Evolutionary conservation across 2,797 vertebrate genomes (phyloP), one percentile per base, ranked within the genome.

Genomic region (Astyanax mexicanus): DNA sequence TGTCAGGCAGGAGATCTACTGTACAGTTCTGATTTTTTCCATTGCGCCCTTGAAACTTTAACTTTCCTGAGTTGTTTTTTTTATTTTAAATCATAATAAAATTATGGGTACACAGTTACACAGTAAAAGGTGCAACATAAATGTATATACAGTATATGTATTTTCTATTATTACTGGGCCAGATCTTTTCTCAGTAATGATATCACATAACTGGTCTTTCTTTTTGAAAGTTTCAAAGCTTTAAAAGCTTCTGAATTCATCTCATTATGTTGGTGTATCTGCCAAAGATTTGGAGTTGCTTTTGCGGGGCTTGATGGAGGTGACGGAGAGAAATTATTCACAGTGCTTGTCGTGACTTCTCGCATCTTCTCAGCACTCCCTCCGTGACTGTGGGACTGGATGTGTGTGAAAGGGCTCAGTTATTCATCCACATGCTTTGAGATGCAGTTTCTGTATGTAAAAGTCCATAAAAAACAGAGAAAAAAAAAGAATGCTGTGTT

Each of bases 261-360:
- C 25, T 67, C 13, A 27, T 29, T 35, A 47, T 29, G 64, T 32
- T 47, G 27, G 40, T 45, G 40, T 45, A 45, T 45, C 29, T 47
- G 42, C 44, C 42, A 15, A 29, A 25, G 13, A 5, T 38, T 61
- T 49, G 21, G 38, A 72, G 60, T 32, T 44, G 25, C 40, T 69
- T 58, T 62, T 61, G 8, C 38, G n/a, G 21, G 6, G n/a, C 60
- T 62, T 25, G 70, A 54, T 51, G 66, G 65, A 77, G 44, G 51
- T n/a, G 42, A 64, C 5, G 7, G 19, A 49, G 45, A 35, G 37
- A 77, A 73, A 80, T 79, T 75, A 79, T 76, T 88, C 84, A 88
- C 72, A 84, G 62, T 77, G 35, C 77, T 60, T 52, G 73, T 81
- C 38, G 72, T 82, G 82, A 81, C 72, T 84, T 77, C 79, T 80